Base-by-base conservation (phyloP, 1,140 invertebrate genomes). In the Leguminivora glycinivorella region DNA sequence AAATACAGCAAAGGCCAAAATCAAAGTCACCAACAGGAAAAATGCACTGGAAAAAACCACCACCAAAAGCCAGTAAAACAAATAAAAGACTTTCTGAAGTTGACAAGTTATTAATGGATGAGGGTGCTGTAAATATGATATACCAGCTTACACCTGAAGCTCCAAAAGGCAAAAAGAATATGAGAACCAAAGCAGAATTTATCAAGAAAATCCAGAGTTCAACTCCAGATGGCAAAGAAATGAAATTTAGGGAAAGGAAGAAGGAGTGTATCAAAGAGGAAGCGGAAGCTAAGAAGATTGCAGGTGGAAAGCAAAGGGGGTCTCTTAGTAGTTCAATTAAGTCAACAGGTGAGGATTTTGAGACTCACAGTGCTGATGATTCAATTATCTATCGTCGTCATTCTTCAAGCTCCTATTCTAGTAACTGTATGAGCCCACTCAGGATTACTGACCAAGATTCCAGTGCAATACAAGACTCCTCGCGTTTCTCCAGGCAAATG, bases 111-210 rank as follows among this genome's bases (percentile, higher is more conserved):
- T 89, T 97, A 71, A 96, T 96, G 86, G 96, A 97, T 85, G 96
- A 97, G 84, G 96, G 96, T 1, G 96, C 96, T 2, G 95, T 96
- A 0, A 97, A 97, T 86, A 95, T 97, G 93, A 90, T 97, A 14
- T 96, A 96, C 77, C 95, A 96, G 22, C 92, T 96, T 1, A 92
- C 90, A 52, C 85, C 89, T 47, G 89, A 91, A 78, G 88, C 88
- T 60, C 83, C 85, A 29, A 92, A 92, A 75, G 91, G 92, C 47
- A 92, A 87, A 70, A 91, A 88, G 76, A 92, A 87, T 75, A 84
- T 92, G 70, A 85, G 83, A 73, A 89, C 88, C 24, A 92, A 92
- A 87, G 89, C 91, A 43, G 91, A 92, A 76, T 90, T 92, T 72
- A 92, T 94, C 12, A 94, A 94, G 80, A 94, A 93, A 78, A 82